These are phyloP conservation scores for Rhodophaea formosa DNA, from an alignment of 2,888 invertebrate genomes.

Conservation along the genomic window DNA sequence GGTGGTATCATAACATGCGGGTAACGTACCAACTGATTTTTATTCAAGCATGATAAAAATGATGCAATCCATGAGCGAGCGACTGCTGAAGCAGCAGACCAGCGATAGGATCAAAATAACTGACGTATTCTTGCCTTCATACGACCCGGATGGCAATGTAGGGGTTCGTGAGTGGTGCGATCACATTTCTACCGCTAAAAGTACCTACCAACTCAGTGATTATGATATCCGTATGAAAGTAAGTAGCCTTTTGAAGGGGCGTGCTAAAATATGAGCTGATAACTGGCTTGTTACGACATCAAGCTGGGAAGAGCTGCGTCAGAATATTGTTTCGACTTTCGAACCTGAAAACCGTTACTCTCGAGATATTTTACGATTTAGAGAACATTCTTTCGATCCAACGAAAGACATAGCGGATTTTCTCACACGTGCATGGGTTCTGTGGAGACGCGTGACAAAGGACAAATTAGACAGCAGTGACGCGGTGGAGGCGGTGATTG, in stretches of 20 bases:
- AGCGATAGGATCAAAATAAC: conserved; percentile 20
- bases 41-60: conserved; percentile 17
- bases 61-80: conserved; percentile 24
- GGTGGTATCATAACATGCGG: neutral
- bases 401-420: conserved; percentile 25
- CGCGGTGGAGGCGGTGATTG: conserved; percentile 13
- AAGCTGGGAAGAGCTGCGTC: conserved; percentile 23
- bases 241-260: conserved; percentile 19
- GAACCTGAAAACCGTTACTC: conserved; percentile 24
- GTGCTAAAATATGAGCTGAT: conserved; percentile 24
- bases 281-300: conserved; percentile 26
- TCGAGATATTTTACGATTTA: conserved; percentile 21
- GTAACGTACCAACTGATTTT: conserved; percentile 20
- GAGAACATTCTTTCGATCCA: conserved; percentile 22
- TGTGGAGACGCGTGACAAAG: neutral
- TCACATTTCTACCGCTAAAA: conserved; percentile 21
- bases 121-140: conserved; percentile 26
- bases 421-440: conserved; percentile 21
- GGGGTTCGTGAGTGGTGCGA: conserved; percentile 26
- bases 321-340: conserved; percentile 24
- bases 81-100: conserved; percentile 12
- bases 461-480: neutral
- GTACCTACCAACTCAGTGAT: conserved; percentile 18
- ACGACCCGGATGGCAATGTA: conserved; percentile 25
- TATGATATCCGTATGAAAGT: conserved; percentile 24